Evolutionary conservation across 1,140 invertebrate species (phyloP), one percentile per base, ranked within the genome.

Genomic region (Daktulosphaira vitifoliae): DNA sequence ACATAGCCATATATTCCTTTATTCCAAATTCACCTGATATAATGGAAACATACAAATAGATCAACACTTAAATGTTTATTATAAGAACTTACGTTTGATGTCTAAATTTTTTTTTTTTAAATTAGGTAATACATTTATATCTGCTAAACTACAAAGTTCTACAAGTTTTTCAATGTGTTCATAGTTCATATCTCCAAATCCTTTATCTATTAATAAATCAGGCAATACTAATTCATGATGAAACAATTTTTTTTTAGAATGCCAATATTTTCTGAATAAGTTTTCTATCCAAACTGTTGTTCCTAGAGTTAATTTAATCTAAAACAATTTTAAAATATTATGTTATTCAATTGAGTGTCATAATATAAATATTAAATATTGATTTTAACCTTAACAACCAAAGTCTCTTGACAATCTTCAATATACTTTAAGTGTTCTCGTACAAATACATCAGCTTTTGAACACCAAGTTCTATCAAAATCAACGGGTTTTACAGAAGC

Each of bases 271-370:
- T 33, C 18, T 46, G 15, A 29, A 62, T 1, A 62, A n/a, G 25
- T 33, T 29, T 20, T 48, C 26, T 33, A 62, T 48, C 56, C 56
- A 62, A 15, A 62, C 9, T 2, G 39, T 33, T 9, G 25, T 62
- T 20, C 42, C 42, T 22, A 62, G 18, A n/a, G 56, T 39, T 25
- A 48, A 29, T 62, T 62, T 48, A 33, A 62, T 1, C 56, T 62
- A 22, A 33, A 46, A 62, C n/a, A n/a, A n/a, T n/a, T n/a, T n/a
- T n/a, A 56, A 18, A 23, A 46, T 18, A 33, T 33, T 5, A 5
- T 11, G 29, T 6, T 6, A 33, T 6, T 11, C 29, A 33, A 33
- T 33, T 5, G 29, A 33, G 29, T 5, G 11, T 33, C 11, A 6
- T 33, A 33, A 33, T 33, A 33, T 11, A 33, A 33, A 6, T 33